Evolutionary conservation across 2,888 invertebrate genomes (phyloP), one percentile per base, ranked within the genome.

Genomic region (Muschampia plurimacula): DNA sequence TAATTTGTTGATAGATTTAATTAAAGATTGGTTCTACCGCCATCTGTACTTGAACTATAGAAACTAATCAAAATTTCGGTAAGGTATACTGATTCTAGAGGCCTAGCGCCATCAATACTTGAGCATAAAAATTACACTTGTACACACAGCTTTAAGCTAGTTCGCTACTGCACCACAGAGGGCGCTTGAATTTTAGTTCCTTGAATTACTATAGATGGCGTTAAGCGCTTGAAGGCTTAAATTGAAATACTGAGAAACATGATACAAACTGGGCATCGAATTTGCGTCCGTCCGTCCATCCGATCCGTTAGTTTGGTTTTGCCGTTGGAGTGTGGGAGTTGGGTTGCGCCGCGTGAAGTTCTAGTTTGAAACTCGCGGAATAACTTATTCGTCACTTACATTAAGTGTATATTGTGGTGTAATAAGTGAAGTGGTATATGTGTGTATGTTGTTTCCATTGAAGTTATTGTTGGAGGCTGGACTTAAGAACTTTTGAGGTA

Each of bases 371-470:
- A 86, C 87, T 89, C 92, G 89, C 92, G 93, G 79, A 85, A 83
- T 84, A 91, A 90, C 89, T 91, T 72, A 86, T 83, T 86, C 83
- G 78, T 83, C 76, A 86, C 78, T 80, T 83, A 86, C 83, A 87
- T 85, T 77, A 52, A 57, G 74, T 80, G 87, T n/a, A 32, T 36
- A 64, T 15, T 75, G 81, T 79, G 80, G 83, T 86, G 81, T 69
- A 82, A 77, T 76, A 78, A 80, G 84, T 84, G 85, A 79, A 78
- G 80, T 82, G 86, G 83, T 79, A 80, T 75, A 79, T 82, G 84
- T 82, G 84, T 80, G 79, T 83, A 85, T 76, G 79, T 83, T 78
- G 78, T 52, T 52, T 52, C 7, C 52, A 52, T 52, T 67, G 80
- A 79, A 67, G 52, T 80, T 72, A 69, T 78, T 75, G 46, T 80